These are phyloP conservation scores for Erinaceus europaeus DNA, from an alignment of 2,113 vertebrate genomes.

Conservation along the genomic window DNA sequence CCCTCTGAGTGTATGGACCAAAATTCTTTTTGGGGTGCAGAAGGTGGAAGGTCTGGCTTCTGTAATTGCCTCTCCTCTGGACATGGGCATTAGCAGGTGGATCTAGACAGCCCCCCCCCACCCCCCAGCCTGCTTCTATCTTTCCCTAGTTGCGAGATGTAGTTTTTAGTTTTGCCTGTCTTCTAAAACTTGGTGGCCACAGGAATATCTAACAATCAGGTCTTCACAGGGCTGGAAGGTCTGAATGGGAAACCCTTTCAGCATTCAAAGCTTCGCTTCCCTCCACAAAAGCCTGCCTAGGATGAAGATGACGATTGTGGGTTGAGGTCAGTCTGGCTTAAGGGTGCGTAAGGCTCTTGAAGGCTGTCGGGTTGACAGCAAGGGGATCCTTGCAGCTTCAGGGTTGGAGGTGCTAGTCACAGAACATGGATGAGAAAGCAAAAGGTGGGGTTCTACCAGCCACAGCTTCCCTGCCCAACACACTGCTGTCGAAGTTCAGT, in stretches of 20 bases:
- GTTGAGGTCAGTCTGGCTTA: not conserved
- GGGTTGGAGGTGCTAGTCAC: not conserved
- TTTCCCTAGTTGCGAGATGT: too few species aligned
- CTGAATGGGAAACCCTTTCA: conserved; percentile 9
- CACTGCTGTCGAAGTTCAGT: too few species aligned
- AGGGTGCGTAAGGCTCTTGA: not conserved
- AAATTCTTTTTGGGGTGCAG: too few species aligned
- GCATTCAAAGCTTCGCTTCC: conserved; percentile 28
- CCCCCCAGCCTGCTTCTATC: too few species aligned
- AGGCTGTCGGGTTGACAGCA: conserved; percentile 10
- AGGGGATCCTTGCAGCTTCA: not conserved
- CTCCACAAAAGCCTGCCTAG: conserved; percentile 1
- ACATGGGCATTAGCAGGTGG: too few species aligned
- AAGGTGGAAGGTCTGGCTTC: too few species aligned
- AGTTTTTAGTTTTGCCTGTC: not conserved
- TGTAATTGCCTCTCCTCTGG: too few species aligned
- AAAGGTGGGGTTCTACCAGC: too few species aligned
- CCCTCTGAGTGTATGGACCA: too few species aligned
- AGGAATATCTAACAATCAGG: conserved; percentile 25
- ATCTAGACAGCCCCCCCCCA: too few species aligned
- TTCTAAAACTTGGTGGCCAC: not conserved
- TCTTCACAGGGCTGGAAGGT: not conserved
- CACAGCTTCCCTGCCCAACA: too few species aligned
- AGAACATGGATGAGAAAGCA: not conserved
- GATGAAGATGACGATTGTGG: not conserved